Evolutionary conservation across 2,797 vertebrate species (phyloP), one percentile per base, ranked within the genome.

Genomic region (Stomatorhinus walkeri): DNA sequence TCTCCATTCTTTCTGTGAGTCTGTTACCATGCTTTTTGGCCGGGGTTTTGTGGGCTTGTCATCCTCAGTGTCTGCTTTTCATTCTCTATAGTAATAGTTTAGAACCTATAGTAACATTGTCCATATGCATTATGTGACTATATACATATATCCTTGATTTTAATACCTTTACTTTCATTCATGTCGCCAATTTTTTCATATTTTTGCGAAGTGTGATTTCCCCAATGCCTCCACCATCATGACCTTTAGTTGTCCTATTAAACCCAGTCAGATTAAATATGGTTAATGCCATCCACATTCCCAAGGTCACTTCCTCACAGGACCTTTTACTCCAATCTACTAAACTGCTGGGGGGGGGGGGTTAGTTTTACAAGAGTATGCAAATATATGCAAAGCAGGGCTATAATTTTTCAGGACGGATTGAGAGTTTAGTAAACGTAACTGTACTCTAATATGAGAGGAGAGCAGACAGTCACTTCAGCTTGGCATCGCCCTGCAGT

Each of bases 331-430:
- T 81, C 40, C 19, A 81, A 81, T 81, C 19, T 22, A 81, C 36
- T 81, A 43, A 61, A 24, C 8, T 59, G 22, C 2, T 59, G 22
- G 22, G 24, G 59, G 2, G 4, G 54, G 19, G 56, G n/a, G 7
- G 14, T 32, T 36, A 43, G 36, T 79, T 19, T 81, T 81, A 81
- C n/a, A 10, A 81, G 76, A 43, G 40, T 81, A 81, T 46, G 76
- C 40, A 81, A 81, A 81, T 81, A 81, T 46, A 81, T 81, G 76
- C 40, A 81, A 81, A 81, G 40, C 76, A 81, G 40, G 76, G 36
- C 40, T 43, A 81, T 81, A 46, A 46, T 81, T 81, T 46, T 22
- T 46, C 76, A 81, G 8, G 40, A 46, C 2, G 7, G 76, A 81
- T 46, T 19, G 68, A 76, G 32, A 76, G 32, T 76, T 76, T 81